Base-by-base conservation (phyloP, 2,797 vertebrate genomes). In the Scarus forsteni region DNA sequence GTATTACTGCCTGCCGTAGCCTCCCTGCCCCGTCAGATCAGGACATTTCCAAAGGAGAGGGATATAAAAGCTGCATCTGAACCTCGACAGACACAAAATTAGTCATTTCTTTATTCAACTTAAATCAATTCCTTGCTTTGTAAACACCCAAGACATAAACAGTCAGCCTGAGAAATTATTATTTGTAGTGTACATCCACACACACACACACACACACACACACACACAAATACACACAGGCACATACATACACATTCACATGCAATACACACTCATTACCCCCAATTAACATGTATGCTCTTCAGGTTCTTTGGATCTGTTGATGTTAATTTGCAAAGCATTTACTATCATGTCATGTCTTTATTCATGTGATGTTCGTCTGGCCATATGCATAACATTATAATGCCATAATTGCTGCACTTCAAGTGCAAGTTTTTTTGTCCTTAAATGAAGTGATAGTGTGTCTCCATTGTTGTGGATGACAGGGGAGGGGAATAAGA, bases 381-480 rank as follows among this genome's bases (percentile, higher is more conserved):
- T 56, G 80, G 70, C 69, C 88, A 79, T 79, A 70, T 69, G 78
- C 81, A 78, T 79, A 81, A 89, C 84, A 88, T 88, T 88, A 83
- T 83, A 85, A 88, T 61, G 54, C 54, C 77, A 77, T 89, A 89
- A 93, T 91, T 90, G 87, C 83, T 80, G 88, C 90, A 91, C 86
- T 88, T 89, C 65, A 84, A 82, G 79, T 84, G 85, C 79, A 72
- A 86, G 87, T 89, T 92, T 84, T 87, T 90, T 85, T 85, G 87
- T 85, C 85, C 76, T 85, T 90, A 89, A 92, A 90, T 87, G 84
- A 86, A 92, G 85, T 89, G 87, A 91, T 88, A 80, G 77, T 77
- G 82, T 66, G 85, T 91, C 91, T 83, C 87, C 81, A 91, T 93
- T 93, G 91, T 92, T 83, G 81, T 71, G 78, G 75, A 87, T 92